Evolutionary conservation across 1,140 invertebrate species (phyloP).

Genomic region (Microplitis demolitor): DNA sequence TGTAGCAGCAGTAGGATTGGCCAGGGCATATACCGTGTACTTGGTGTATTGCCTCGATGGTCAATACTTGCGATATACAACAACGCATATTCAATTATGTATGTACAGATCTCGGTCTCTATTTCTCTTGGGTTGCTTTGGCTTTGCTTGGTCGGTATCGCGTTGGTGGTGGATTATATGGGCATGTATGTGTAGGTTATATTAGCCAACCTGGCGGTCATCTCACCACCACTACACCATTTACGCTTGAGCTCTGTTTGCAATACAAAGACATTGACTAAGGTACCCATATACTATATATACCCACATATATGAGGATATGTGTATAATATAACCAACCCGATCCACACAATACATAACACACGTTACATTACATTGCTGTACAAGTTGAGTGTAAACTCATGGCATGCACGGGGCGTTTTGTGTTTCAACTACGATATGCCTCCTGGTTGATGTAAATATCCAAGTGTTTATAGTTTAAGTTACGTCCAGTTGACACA

Average conservation of each 20-base stretch:
- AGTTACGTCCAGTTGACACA: too few species aligned
- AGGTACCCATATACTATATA: too few species aligned
- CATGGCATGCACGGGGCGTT: constrained; percentile 13
- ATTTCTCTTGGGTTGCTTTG: too few species aligned
- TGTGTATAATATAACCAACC: constrained; percentile 30
- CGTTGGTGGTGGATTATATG: too few species aligned
- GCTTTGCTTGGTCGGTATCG: too few species aligned
- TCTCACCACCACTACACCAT: constrained; percentile 21
- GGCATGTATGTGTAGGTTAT: neutral
- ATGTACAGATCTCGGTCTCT: too few species aligned
- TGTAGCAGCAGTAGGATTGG: too few species aligned
- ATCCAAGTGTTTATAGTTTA: too few species aligned
- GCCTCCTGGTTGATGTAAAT: too few species aligned
- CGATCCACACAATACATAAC: constrained; percentile 30
- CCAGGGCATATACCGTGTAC: too few species aligned
- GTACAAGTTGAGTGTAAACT: constrained; percentile 46
- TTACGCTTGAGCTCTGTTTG: constrained; percentile 40
- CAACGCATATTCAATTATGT: neutral
- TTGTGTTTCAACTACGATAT: neutral
- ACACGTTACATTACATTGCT: constrained; percentile 39
- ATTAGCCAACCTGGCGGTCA: neutral
- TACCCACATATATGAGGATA: too few species aligned
- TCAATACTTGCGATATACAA: neutral
- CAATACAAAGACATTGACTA: constrained; percentile 39
- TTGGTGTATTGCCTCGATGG: too few species aligned